Conservation (phyloP, 1,140 invertebrate genomes). For the Diachasma alloeum region DNA sequence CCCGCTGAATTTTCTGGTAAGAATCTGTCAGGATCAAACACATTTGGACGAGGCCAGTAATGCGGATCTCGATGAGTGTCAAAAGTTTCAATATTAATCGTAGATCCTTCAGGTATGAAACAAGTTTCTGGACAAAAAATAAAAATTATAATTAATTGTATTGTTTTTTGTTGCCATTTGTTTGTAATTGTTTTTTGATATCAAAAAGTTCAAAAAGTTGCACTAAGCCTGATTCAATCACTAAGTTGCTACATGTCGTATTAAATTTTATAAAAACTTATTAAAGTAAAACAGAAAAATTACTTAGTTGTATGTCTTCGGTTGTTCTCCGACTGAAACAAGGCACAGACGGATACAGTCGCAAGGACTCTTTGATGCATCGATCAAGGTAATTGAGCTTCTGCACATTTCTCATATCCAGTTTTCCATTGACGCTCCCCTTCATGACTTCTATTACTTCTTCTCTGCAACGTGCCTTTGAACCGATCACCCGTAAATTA, state of each 20-base stretch:
- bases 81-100: slow-evolving; percentile 49
- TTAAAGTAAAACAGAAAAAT: no score
- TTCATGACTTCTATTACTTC: slow-evolving; percentile 35
- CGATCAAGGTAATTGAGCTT: slow-evolving; percentile 65
- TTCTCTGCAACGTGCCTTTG: slow-evolving; percentile 31
- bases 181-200: no score
- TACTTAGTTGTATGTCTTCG: slow-evolving; percentile 50
- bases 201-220: no score
- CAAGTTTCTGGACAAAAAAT: no score
- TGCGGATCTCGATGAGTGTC: slow-evolving; percentile 64
- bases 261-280: no score
- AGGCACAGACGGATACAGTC: slow-evolving; percentile 70
- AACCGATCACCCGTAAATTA: no score
- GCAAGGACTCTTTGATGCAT: slow-evolving; percentile 70
- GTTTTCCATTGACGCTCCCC: slow-evolving; percentile 27
- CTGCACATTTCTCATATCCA: slow-evolving; percentile 33
- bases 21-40: slow-evolving; percentile 53
- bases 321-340: slow-evolving; percentile 60
- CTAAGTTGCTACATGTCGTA: no score
- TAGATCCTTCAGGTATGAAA: slow-evolving; percentile 22
- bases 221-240: no score
- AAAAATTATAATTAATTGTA: no score
- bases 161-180: no score
- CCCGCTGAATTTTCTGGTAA: slow-evolving; percentile 69
- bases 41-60: slow-evolving; percentile 51